Base-by-base conservation (phyloP, 2,113 vertebrate species). In the Butorides virescens region DNA sequence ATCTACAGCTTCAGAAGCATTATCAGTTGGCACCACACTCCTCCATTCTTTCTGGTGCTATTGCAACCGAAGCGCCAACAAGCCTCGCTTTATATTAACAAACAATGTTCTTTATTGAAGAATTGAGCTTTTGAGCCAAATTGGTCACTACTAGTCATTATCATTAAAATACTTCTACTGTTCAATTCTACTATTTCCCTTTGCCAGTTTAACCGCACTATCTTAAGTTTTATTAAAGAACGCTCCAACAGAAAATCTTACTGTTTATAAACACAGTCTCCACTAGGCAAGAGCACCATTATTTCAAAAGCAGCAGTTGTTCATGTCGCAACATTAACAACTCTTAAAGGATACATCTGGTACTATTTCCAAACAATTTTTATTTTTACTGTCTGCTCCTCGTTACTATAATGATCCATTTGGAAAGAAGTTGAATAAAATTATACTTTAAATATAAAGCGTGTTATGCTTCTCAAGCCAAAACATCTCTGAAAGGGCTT, bases 1-100 rank as follows among this genome's bases (percentile, higher is more conserved):
- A 78, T 66, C 75, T 95, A 50, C 26, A 83, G 56, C 49, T 94
- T 36, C 55, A 89, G 71, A 80, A 87, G 39, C 2, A 2, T 70
- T 94, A 94, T 91, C 88, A 85, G 71, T 73, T 92, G 88, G 86
- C 68, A 94, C 68, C 37, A 52, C 44, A 39, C 23, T 61, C 25
- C 14, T 17, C 30, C 78, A 65, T 81, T 92, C 80, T 72, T 70
- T 30, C 26, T 36, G 23, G n/a, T 80, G n/a, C 63, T 83, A 84
- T 7, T 93, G 18, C 72, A 96, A 68, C 44, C 53, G 39, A 61
- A 92, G 84, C 92, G 53, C 47, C 70, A 92, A 90, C 91, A 94
- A 93, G 73, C 70, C 44, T 91, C 11, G 17, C 91, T 93, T 96
- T 95, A 39, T 93, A 63, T 68, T 67, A 77, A 76, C 49, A 75